Percentiles rank a stretch among this genome's conserved stretches.
Evolutionary conservation across 2,113 vertebrate genomes (phyloP).

Genomic region (Rhinoderma darwinii): DNA sequence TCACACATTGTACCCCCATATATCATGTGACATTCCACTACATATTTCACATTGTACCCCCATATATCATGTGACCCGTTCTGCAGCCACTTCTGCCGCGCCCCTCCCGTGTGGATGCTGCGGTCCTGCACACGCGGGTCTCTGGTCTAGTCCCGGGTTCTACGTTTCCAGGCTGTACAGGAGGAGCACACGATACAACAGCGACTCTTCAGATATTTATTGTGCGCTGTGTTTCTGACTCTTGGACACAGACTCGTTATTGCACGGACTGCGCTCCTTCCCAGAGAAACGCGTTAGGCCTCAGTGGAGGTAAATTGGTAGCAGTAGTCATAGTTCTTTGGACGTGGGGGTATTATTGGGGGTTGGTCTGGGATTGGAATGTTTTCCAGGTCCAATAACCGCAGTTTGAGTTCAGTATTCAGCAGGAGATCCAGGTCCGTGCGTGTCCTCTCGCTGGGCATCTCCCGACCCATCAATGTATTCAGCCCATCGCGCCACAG

Average conservation of each 20-base stretch:
- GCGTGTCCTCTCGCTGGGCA: conserved; percentile 89
- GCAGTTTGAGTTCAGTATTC: conserved; percentile 96
- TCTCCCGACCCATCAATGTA: conserved; percentile 86
- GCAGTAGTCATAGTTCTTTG: conserved; percentile 96
- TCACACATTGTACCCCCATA: too few species aligned
- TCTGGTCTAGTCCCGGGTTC: too few species aligned
- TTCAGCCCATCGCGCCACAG: conserved; percentile 94
- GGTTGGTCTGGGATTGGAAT: conserved; percentile 87
- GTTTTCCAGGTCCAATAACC: conserved; percentile 93
- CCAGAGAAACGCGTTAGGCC: conserved; percentile 68
- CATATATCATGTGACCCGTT: too few species aligned
- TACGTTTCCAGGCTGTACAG: too few species aligned
- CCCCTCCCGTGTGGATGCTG: too few species aligned
- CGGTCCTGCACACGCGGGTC: too few species aligned
- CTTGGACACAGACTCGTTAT: too few species aligned
- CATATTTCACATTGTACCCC: too few species aligned
- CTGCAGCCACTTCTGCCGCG: too few species aligned
- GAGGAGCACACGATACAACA: too few species aligned
- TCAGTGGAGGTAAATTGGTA: conserved; percentile 90
- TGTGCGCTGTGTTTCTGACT: too few species aligned
- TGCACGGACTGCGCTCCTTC: not conserved
- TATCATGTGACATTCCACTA: too few species aligned
- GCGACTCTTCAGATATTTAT: not conserved
- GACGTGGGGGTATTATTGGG: conserved; percentile 86
- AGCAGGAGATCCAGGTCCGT: conserved; percentile 93